phyloP scores from a whole-genome alignment of 2,113 vertebrate species.

The Phasianus colchicus region DNA sequence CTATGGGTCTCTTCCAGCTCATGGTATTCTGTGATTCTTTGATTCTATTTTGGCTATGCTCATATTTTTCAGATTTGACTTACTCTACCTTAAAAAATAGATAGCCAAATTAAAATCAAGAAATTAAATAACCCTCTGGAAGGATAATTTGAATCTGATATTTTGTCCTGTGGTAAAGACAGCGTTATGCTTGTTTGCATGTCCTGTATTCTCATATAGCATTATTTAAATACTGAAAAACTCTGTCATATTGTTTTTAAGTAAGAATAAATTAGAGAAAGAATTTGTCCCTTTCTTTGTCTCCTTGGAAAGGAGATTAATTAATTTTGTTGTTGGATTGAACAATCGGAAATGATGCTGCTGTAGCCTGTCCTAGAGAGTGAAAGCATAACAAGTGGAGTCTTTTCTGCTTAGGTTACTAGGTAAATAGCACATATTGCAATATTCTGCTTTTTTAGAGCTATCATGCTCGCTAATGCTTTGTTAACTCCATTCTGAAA shows the following conservation, averaged over 20 bases:
- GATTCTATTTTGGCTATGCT: neutral
- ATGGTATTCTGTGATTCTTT: neutral
- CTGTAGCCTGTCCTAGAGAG: neutral
- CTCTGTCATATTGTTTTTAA: neutral
- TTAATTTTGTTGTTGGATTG: neutral
- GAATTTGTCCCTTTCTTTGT: neutral
- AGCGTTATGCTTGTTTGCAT: neutral
- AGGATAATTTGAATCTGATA: neutral
- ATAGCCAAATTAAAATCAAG: neutral
- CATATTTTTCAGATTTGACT: neutral
- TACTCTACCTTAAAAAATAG: neutral
- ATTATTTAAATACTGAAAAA: neutral
- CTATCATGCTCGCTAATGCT: neutral
- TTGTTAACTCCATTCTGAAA: neutral
- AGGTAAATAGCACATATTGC: neutral
- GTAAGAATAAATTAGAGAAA: neutral
- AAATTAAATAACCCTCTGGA: neutral
- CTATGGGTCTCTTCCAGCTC: neutral
- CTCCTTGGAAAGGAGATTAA: neutral
- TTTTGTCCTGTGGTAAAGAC: fast-evolving
- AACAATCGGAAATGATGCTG: neutral
- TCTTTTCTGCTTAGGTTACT: neutral
- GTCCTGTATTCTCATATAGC: neutral
- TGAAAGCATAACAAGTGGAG: neutral
- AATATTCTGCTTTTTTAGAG: neutral